phyloP scores from a whole-genome alignment of 2,797 vertebrate species.

The Staurois parvus region DNA sequence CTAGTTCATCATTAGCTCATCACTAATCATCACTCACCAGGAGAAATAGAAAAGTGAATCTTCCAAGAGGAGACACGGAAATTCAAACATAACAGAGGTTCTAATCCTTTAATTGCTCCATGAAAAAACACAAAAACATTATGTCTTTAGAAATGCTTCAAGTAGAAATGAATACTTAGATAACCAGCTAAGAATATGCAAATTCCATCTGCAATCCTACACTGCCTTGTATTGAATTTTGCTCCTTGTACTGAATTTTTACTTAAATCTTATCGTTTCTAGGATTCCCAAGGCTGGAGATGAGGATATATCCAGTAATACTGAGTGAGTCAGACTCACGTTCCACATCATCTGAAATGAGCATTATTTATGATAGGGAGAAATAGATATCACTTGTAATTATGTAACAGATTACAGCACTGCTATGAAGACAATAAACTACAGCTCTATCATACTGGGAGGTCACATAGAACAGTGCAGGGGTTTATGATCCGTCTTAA shows the following conservation, averaged over 20 bases:
- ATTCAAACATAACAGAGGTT: too few relatives aligned
- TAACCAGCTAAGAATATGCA: background rate
- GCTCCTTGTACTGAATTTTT: background rate
- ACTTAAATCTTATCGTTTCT: background rate
- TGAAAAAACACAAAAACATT: too few relatives aligned
- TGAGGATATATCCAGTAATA: slow-evolving; percentile 43
- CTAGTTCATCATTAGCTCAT: too few relatives aligned
- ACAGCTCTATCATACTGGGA: background rate
- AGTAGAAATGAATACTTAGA: background rate
- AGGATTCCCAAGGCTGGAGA: slow-evolving; percentile 2
- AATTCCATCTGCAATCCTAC: slow-evolving; percentile 9
- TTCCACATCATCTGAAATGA: slow-evolving; percentile 4
- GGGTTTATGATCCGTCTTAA: background rate
- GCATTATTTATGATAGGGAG: slow-evolving; percentile 25
- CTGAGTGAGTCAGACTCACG: slow-evolving; percentile 28
- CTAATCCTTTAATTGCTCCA: too few relatives aligned
- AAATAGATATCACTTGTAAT: background rate
- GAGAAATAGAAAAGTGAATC: too few relatives aligned
- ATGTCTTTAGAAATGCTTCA: background rate
- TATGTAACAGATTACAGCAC: slow-evolving; percentile 28
- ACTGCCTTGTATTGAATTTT: background rate
- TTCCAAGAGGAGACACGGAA: too few relatives aligned
- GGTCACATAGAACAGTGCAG: background rate
- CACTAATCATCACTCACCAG: too few relatives aligned
- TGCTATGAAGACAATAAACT: background rate